Conservation (phyloP, 2,113 vertebrate species). For the Prietella phreatophila region DNA sequence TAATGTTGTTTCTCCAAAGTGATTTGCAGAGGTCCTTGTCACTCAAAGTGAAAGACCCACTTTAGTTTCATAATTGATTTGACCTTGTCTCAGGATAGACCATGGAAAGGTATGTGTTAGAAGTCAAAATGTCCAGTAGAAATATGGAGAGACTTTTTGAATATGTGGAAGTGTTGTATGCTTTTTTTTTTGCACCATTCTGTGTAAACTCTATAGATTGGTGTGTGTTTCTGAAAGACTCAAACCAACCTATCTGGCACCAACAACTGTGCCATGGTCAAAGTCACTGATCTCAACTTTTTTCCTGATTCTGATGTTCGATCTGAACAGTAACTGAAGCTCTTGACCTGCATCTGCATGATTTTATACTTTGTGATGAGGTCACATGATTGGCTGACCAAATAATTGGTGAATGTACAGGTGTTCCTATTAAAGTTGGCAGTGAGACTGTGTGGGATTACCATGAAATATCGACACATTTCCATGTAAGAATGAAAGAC, state of each 20-base stretch:
- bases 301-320: not conserved
- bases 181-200: too few species aligned
- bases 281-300: not conserved
- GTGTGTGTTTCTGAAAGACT: not conserved
- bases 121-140: not conserved
- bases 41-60: constrained; percentile 54
- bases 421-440: not conserved
- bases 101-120: constrained; percentile 60
- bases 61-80: constrained; percentile 68
- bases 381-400: not conserved
- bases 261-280: not conserved
- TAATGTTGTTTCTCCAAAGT: constrained; percentile 65
- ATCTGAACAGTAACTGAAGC: not conserved
- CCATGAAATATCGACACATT: not conserved
- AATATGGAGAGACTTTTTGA: not conserved
- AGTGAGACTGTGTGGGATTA: not conserved
- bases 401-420: not conserved
- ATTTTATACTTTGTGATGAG: not conserved
- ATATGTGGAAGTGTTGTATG: not conserved
- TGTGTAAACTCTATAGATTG: too few species aligned
- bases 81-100: constrained; percentile 52
- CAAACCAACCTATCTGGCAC: not conserved
- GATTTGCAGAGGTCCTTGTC: constrained; percentile 43
- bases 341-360: not conserved
- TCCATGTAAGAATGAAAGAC: not conserved